Evolutionary conservation across 1,140 invertebrate genomes (phyloP), one percentile per base, ranked within the genome.

Genomic region (Trinorchestia longiramus): DNA sequence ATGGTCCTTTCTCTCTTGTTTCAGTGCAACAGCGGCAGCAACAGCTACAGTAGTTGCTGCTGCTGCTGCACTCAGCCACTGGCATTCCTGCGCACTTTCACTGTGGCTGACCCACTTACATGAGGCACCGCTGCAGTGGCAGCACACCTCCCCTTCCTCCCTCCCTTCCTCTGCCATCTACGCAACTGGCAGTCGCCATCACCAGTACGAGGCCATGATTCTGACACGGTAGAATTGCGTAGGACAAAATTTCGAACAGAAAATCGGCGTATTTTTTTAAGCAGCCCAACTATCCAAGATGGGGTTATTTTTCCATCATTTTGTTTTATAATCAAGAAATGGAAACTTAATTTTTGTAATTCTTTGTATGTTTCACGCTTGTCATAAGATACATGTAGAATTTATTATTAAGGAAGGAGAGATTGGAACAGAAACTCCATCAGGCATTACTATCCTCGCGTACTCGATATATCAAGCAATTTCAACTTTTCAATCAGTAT

Each of bases 1-100:
- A 4, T 42, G 43, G 88, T 90, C 88, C 88, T 90, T 90, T 90
- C 88, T 90, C 88, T 90, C 88, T 90, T 90, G 88, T 90, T 90
- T 90, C 88, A 90, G 88, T 77, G 8, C 36, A 43, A 90, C 43
- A 90, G 88, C 88, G 28, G 36, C 88, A 42, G 62, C 62, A 19
- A 77, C 62, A 77, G 62, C 62, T 77, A 40, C 62, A 19, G 62
- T 40, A 19, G 62, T 40, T 77, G 62, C 88, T 1, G 41, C 88
- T 1, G 88, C 88, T 15, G 88, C 88, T 1, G 41, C 88, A 42
- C 62, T 41, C 88, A 42, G 88, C 88, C 43, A 43, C 88, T 90
- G 41, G 41, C 88, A 90, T 90, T 90, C 88, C 88, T 90, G 43
- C 88, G 42, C 88, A 90, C 88, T 90, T 90, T 90, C 88, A 90